phyloP scores from a whole-genome alignment of 2,888 invertebrate genomes.

The Serrognathus titanus region DNA sequence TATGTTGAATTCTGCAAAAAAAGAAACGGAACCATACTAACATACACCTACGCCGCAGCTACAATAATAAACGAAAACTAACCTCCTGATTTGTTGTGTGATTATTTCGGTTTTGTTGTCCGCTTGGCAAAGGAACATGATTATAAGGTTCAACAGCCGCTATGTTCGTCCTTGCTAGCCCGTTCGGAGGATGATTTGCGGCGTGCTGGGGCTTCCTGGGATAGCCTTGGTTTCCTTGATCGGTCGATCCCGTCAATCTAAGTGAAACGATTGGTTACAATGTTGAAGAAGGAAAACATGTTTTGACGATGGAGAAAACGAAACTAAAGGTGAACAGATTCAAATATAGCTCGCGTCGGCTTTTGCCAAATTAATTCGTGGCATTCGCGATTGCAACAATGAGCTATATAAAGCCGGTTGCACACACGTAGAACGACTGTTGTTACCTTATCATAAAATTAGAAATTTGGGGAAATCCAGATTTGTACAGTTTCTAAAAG shows the following conservation, averaged over 20 bases:
- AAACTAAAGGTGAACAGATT: too few relatives aligned
- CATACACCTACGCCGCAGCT: neutral
- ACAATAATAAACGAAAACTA: conserved; percentile 14
- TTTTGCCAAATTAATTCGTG: too few relatives aligned
- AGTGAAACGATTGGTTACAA: neutral
- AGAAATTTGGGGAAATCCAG: too few relatives aligned
- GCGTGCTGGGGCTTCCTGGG: conserved; percentile 41
- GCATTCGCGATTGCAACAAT: too few relatives aligned
- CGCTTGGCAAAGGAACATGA: conserved; percentile 68
- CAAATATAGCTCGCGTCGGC: too few relatives aligned
- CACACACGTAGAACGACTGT: too few relatives aligned
- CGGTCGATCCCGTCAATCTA: conserved; percentile 45
- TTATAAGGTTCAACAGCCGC: conserved; percentile 87
- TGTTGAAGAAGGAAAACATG: neutral
- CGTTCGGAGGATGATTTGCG: conserved; percentile 50
- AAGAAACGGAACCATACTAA: neutral
- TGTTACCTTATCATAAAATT: too few relatives aligned
- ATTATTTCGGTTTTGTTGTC: conserved; percentile 44
- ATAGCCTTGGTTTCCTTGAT: conserved; percentile 44
- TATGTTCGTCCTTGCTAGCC: conserved; percentile 70
- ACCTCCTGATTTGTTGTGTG: conserved; percentile 42
- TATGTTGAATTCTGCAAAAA: conserved; percentile 43
- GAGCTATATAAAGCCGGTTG: too few relatives aligned
- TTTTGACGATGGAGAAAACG: neutral
- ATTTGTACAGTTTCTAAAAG: too few relatives aligned